Conservation (phyloP, 1,140 invertebrate genomes). For the Panagrolaimus sp. region DNA sequence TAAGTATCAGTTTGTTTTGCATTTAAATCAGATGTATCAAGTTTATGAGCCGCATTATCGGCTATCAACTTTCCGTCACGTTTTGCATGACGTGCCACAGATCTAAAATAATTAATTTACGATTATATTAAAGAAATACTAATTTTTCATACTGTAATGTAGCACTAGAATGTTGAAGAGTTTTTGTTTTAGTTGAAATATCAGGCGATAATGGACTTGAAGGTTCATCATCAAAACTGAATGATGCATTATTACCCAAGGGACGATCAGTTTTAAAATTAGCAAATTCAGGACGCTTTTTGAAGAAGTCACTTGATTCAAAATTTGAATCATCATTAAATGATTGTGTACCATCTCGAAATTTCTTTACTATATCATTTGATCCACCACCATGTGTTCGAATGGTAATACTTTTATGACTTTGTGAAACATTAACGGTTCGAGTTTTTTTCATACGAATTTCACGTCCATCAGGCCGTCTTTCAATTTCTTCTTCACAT, state of each 20-base stretch:
- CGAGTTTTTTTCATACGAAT: conserved; percentile 21
- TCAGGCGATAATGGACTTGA: conserved; percentile 14
- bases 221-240: conserved; percentile 14
- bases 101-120: conserved; percentile 19
- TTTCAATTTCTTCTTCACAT: conserved; percentile 22
- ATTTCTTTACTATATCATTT: conserved; percentile 20
- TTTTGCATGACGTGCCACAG: conserved; percentile 22
- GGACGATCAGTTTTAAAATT: background rate
- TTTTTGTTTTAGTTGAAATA: conserved; percentile 22
- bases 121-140: background rate
- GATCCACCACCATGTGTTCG: conserved; percentile 12
- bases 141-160: conserved; percentile 24
- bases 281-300: background rate
- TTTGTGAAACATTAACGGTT: conserved; percentile 21
- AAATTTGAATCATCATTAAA: conserved; percentile 22
- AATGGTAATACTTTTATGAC: conserved; percentile 17
- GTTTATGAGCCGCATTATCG: conserved; percentile 25
- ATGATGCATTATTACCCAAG: background rate
- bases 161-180: conserved; percentile 22
- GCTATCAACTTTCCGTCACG: conserved; percentile 20
- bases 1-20: conserved; percentile 22
- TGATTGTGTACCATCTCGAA: conserved; percentile 10
- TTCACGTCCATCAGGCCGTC: conserved; percentile 17
- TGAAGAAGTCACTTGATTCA: conserved; percentile 19
- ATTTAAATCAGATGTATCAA: conserved; percentile 24